Evolutionary conservation across 2,797 vertebrate species (phyloP), one percentile per base, ranked within the genome.

Genomic region (Sternotherus odoratus): DNA sequence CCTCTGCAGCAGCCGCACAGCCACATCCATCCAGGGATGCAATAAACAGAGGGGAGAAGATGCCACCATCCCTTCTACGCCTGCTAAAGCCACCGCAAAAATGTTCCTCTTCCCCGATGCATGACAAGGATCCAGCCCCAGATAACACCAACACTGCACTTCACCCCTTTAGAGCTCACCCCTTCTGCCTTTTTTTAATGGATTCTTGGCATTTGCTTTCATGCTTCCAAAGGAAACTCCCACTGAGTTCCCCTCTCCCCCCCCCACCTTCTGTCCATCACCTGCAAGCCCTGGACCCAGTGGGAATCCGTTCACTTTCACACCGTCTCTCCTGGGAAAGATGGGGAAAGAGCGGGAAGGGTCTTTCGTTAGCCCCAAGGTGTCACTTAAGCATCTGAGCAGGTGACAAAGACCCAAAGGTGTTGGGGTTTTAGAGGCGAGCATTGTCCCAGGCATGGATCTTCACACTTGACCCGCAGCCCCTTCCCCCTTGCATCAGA

Each of bases 281-380:
- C 74, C 36, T 80, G 57, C 54, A 87, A 75, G 43, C 43, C 24
- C 23, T 21, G 75, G 17, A 79, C 56, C 72, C 26, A 83, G 74
- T 12, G 49, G 56, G 60, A 48, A 36, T 72, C 74, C 13, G 7
- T 53, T 43, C 74, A 43, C 48, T 53, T 79, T 86, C 75, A 63
- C 36, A 51, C 48, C 28, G 10, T 48, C 77, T 72, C 36, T 46
- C 24, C 54, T 15, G 43, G 78, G 10, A 17, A 21, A 21, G 43
- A 48, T 26, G 30, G 10, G 15, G 28, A 39, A 56, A 10, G 48
- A 33, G 26, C 0, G 19, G 12, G 3, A 39, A 57, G 8, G 0
- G 5, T 79, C 54, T 0, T 0, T 60, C 19, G 66, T 1, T 3
- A 79, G 24, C 63, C n/a, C 30, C 46, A 0, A 43, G 6, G 79